Evolutionary conservation across 2,888 invertebrate genomes (phyloP).

Genomic region (Troilus luridus): DNA sequence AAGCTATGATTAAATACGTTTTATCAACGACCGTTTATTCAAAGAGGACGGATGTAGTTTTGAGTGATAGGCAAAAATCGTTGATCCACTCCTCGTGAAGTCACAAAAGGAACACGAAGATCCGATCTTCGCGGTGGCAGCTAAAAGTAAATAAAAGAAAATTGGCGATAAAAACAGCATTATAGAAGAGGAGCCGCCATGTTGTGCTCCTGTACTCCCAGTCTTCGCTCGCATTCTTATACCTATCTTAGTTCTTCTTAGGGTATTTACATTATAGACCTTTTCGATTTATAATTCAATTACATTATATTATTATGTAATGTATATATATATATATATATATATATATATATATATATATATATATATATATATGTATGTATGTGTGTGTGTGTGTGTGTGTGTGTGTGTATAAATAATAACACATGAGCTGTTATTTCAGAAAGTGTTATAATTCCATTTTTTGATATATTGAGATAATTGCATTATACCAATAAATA

Average conservation of each 20-base stretch:
- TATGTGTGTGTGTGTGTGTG: no score
- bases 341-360: no score
- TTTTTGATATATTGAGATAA: no score
- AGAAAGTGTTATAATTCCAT: no score
- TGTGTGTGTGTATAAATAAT: no score
- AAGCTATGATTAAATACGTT: neutral
- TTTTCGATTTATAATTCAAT: neutral
- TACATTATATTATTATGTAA: no score
- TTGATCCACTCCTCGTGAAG: neutral
- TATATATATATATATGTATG: no score
- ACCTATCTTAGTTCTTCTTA: neutral
- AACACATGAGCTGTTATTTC: no score
- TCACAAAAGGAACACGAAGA: neutral
- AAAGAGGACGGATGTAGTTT: neutral
- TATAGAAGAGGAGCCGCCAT: neutral
- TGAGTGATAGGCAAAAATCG: neutral
- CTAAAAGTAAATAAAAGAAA: constrained; percentile 10
- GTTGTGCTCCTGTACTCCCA: neutral
- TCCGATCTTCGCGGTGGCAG: neutral
- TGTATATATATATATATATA: no score
- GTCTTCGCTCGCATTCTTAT: neutral
- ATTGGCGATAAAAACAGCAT: constrained; percentile 9
- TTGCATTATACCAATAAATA: no score
- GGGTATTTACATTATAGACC: neutral
- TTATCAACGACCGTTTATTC: neutral